Evolutionary conservation across 2,113 vertebrate species (phyloP).

Genomic region (Chaenocephalus aceratus): DNA sequence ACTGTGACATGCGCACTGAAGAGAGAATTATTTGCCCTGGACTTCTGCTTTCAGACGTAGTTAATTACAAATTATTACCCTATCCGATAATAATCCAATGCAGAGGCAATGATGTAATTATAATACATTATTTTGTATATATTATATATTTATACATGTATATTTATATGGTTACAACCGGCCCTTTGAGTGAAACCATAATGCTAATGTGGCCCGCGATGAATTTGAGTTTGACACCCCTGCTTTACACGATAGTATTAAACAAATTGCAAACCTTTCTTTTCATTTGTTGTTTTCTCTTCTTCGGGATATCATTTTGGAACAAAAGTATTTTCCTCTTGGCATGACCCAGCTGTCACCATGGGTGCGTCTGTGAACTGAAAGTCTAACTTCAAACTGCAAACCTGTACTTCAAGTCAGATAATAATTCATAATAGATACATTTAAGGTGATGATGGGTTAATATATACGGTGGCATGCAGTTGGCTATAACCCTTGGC

Average conservation of each 20-base stretch:
- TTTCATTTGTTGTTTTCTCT: neutral
- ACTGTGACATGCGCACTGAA: no score
- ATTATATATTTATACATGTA: no score
- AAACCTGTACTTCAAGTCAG: slow-evolving; percentile 35
- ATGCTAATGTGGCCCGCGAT: no score
- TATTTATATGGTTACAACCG: no score
- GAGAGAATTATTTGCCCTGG: no score
- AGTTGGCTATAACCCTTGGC: slow-evolving; percentile 29
- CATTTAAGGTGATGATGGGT: slow-evolving; percentile 30
- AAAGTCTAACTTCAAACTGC: slow-evolving; percentile 17
- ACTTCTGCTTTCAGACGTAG: no score
- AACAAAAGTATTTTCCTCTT: neutral
- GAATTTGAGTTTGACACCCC: no score
- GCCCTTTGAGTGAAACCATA: no score
- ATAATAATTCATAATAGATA: slow-evolving; percentile 17
- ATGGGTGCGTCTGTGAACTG: neutral
- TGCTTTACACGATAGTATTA: neutral
- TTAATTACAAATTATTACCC: no score
- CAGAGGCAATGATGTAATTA: no score
- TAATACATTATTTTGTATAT: no score
- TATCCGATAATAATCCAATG: no score
- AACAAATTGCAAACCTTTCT: neutral
- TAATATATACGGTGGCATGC: slow-evolving; percentile 25
- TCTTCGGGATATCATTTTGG: neutral
- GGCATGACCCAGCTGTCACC: neutral